phyloP scores from a whole-genome alignment of 2,797 vertebrate genomes.

The Spizella passerina region DNA sequence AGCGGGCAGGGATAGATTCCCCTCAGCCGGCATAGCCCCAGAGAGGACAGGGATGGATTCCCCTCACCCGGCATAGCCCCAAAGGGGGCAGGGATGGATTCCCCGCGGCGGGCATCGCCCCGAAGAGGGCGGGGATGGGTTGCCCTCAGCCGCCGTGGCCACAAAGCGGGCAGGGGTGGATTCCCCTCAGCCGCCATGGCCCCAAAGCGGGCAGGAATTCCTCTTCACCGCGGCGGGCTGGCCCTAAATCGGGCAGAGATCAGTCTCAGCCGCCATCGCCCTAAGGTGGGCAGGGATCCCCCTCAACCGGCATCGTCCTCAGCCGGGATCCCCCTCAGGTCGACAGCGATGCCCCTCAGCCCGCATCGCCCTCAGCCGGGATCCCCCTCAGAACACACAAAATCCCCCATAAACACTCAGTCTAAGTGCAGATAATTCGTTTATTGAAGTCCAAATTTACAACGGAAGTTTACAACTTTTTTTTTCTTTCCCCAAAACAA shows the following conservation, averaged over 20 bases:
- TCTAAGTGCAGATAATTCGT: slow-evolving; percentile 88
- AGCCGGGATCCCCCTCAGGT: not conserved
- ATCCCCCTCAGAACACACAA: not conserved
- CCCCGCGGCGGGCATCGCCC: not conserved
- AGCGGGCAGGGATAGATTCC: no score
- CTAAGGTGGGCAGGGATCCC: not conserved
- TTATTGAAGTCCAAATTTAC: slow-evolving; percentile 91
- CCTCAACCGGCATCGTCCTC: not conserved
- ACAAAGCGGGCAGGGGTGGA: not conserved
- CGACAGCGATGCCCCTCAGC: not conserved
- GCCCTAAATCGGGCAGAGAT: not conserved
- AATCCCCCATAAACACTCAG: not conserved
- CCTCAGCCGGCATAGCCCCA: not conserved
- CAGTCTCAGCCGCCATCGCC: not conserved
- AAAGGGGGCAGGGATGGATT: no score
- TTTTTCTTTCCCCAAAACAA: slow-evolving; percentile 75
- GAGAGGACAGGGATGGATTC: accelerated
- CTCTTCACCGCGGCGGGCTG: accelerated
- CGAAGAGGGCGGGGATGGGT: no score
- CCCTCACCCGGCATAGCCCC: no score
- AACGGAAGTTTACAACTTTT: slow-evolving; percentile 73
- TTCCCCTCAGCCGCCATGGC: not conserved
- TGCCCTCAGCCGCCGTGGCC: not conserved
- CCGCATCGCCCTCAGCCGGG: not conserved
- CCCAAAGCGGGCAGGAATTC: no score